Conservation (phyloP, 2,888 invertebrate species). For the Meiosimyza platycephala region DNA sequence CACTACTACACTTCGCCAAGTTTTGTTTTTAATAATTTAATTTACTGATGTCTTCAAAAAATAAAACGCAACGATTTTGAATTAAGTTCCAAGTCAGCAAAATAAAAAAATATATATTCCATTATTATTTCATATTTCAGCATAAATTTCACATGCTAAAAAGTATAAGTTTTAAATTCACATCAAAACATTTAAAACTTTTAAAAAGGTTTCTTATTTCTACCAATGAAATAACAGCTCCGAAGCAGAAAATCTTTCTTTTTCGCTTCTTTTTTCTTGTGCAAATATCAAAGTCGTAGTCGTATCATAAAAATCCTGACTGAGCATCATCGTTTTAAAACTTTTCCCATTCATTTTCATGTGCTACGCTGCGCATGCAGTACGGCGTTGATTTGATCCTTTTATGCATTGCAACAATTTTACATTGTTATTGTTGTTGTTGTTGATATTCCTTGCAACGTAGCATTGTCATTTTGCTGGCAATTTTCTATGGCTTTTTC, state of each 20-base stretch:
- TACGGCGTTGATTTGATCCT: slow-evolving; percentile 23
- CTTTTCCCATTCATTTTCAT: slow-evolving; percentile 39
- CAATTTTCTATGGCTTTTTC: slow-evolving; percentile 1
- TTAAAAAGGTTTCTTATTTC: too few relatives aligned
- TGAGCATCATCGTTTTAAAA: slow-evolving; percentile 18
- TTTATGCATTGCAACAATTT: slow-evolving; percentile 48
- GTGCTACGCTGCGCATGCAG: slow-evolving; percentile 15
- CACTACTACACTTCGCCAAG: too few relatives aligned
- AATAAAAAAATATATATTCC: too few relatives aligned
- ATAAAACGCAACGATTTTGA: too few relatives aligned
- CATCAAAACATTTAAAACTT: too few relatives aligned
- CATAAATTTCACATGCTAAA: too few relatives aligned
- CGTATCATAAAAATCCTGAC: slow-evolving; percentile 28
- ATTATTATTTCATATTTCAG: too few relatives aligned
- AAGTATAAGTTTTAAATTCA: too few relatives aligned
- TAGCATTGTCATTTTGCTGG: slow-evolving; percentile 18
- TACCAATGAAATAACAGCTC: neutral
- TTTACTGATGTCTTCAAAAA: too few relatives aligned
- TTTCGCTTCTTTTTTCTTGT: neutral
- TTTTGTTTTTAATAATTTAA: too few relatives aligned
- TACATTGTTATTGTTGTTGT: slow-evolving; percentile 49
- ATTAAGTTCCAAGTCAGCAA: too few relatives aligned
- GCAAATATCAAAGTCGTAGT: neutral
- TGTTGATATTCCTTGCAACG: slow-evolving; percentile 18
- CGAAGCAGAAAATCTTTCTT: slow-evolving; percentile 14